Conservation (phyloP, 2,113 vertebrate genomes). For the Seriola quinqueradiata region DNA sequence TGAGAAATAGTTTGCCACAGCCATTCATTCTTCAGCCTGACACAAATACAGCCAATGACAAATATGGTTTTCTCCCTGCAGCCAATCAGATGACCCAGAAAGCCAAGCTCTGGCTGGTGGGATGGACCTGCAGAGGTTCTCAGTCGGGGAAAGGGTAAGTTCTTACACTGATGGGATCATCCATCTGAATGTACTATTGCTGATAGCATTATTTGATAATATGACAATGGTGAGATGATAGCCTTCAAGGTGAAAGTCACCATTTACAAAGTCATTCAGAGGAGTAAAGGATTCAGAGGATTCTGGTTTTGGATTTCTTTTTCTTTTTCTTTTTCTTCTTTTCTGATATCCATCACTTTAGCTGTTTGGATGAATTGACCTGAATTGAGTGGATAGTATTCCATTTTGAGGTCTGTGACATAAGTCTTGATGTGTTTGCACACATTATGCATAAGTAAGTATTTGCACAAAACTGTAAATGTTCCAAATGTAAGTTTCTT, state of each 20-base stretch:
- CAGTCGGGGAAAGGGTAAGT: constrained; percentile 77
- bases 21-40: background rate
- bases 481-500: background rate
- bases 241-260: background rate
- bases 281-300: background rate
- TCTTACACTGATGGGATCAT: background rate
- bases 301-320: background rate
- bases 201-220: background rate
- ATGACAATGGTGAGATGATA: background rate
- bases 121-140: constrained; percentile 80
- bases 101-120: constrained; percentile 72
- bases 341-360: too few species aligned
- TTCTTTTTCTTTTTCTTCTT: background rate
- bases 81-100: constrained; percentile 76
- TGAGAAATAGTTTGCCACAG: background rate
- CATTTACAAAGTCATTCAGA: background rate
- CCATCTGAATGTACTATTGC: background rate
- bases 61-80: constrained; percentile 20
- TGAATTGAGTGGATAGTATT: background rate
- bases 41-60: constrained; percentile 10
- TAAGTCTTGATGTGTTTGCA: background rate
- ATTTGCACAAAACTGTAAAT: background rate
- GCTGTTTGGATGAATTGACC: background rate
- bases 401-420: too few species aligned
- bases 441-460: background rate